Conservation (phyloP, 2,113 vertebrate genomes). For the Sebastes fasciatus region DNA sequence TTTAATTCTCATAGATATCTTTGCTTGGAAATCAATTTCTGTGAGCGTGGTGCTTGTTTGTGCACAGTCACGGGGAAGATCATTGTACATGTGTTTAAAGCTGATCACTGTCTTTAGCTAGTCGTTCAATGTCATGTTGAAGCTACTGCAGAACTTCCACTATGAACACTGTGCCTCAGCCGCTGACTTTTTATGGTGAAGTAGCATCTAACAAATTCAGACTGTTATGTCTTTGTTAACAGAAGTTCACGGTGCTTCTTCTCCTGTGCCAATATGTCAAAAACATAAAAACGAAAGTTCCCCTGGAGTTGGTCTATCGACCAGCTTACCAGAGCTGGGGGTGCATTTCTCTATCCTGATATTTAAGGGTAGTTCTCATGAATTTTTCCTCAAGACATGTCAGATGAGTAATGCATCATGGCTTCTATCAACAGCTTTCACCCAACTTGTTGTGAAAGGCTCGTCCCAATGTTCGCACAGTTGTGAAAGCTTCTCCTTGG, state of each 20-base stretch:
- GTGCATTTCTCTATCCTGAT: slow-evolving; percentile 59
- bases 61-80: background rate
- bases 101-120: background rate
- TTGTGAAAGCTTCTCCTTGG: background rate
- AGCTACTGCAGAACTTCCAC: background rate
- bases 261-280: slow-evolving; percentile 68
- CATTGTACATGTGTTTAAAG: no score
- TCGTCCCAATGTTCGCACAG: background rate
- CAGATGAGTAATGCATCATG: slow-evolving; percentile 31
- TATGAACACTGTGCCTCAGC: slow-evolving; percentile 22
- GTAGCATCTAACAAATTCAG: slow-evolving; percentile 17
- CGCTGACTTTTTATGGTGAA: background rate
- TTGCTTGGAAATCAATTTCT: no score
- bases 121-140: background rate
- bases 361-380: slow-evolving; percentile 57
- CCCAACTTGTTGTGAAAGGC: slow-evolving; percentile 9
- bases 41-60: no score
- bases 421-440: background rate
- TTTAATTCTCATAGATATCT: no score
- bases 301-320: slow-evolving; percentile 66
- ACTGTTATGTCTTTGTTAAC: slow-evolving; percentile 46
- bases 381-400: slow-evolving; percentile 39
- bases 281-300: slow-evolving; percentile 73
- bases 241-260: slow-evolving; percentile 41
- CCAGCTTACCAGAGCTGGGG: slow-evolving; percentile 59